Evolutionary conservation across 2,113 vertebrate genomes (phyloP).

Genomic region (Leptobrachium ailaonicum): DNA sequence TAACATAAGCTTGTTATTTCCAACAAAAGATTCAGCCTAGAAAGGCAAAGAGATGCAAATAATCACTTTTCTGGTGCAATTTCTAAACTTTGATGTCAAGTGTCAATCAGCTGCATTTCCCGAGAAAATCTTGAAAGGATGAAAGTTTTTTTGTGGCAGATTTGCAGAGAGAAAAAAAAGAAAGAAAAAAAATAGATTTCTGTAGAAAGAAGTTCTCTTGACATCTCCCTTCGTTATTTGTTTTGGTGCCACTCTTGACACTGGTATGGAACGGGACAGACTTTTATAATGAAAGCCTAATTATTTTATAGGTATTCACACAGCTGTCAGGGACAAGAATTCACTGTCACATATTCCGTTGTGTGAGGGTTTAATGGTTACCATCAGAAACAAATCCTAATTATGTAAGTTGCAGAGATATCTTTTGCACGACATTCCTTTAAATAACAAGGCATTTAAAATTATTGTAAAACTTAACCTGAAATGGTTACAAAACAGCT

Average conservation of each 20-base stretch:
- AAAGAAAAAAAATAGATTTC: background rate
- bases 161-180: background rate
- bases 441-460: too few relatives aligned
- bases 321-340: background rate
- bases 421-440: too few relatives aligned
- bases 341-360: too few relatives aligned
- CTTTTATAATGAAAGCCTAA: conserved; percentile 24
- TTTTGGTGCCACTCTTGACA: conserved; percentile 4
- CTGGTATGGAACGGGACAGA: background rate
- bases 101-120: conserved; percentile 7
- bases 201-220: conserved; percentile 4
- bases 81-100: background rate
- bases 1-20: too few relatives aligned
- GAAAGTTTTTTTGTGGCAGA: background rate
- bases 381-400: too few relatives aligned
- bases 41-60: too few relatives aligned
- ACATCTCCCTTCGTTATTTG: conserved; percentile 20
- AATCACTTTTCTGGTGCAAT: background rate
- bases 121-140: background rate
- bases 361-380: too few relatives aligned
- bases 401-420: too few relatives aligned
- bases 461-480: too few relatives aligned
- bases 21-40: too few relatives aligned
- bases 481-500: too few relatives aligned
- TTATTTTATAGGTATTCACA: conserved; percentile 25